Evolutionary conservation across 2,888 invertebrate genomes (phyloP).

Genomic region (Tubulanus polymorphus): DNA sequence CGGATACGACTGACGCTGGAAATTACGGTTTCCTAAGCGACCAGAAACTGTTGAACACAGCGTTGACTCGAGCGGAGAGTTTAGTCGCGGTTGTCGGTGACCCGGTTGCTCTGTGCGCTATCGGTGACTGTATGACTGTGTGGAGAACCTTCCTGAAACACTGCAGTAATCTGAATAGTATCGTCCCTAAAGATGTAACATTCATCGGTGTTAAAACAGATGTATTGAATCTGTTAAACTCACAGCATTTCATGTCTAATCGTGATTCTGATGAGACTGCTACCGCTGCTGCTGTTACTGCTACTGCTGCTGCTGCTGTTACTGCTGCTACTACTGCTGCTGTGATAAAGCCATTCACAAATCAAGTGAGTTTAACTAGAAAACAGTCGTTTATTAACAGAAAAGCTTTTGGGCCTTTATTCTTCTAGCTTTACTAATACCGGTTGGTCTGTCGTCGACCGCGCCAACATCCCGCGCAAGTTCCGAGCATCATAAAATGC

Average conservation of each 20-base stretch:
- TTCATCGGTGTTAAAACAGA: slow-evolving; percentile 33
- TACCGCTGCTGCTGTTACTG: slow-evolving; percentile 3
- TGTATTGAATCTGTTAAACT: slow-evolving; percentile 21
- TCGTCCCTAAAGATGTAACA: slow-evolving; percentile 30
- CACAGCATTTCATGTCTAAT: too few relatives aligned
- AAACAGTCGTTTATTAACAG: too few relatives aligned
- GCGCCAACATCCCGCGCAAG: too few relatives aligned
- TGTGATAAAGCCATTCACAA: too few relatives aligned
- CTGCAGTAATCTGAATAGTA: slow-evolving; percentile 42
- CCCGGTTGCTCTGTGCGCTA: slow-evolving; percentile 41
- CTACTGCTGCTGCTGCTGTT: neutral
- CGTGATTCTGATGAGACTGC: slow-evolving; percentile 9
- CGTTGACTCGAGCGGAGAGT: slow-evolving; percentile 46
- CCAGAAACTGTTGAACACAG: slow-evolving; percentile 46
- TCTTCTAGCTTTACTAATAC: too few relatives aligned
- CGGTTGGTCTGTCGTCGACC: too few relatives aligned
- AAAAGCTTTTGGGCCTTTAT: too few relatives aligned
- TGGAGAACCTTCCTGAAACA: slow-evolving; percentile 41
- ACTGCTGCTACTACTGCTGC: too few relatives aligned
- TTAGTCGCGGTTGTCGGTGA: slow-evolving; percentile 44
- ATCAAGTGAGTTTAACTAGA: too few relatives aligned
- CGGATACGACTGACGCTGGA: slow-evolving; percentile 25
- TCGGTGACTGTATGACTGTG: slow-evolving; percentile 40
- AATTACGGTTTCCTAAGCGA: slow-evolving; percentile 47
- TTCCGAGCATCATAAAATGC: too few relatives aligned